These are phyloP conservation scores for Caerostris darwini DNA, from an alignment of 1,140 invertebrate genomes.

Conservation along the genomic window DNA sequence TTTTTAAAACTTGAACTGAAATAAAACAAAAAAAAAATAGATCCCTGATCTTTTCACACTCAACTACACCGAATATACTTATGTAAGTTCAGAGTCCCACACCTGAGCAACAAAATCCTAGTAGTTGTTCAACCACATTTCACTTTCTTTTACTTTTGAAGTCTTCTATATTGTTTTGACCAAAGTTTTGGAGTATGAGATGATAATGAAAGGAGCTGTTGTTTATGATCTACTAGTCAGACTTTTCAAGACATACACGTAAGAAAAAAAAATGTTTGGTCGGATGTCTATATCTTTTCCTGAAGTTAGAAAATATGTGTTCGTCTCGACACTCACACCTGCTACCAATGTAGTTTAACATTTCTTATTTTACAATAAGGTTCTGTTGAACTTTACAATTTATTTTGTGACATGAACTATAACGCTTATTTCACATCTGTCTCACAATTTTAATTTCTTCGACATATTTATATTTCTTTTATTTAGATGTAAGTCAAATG, in stretches of 20 bases:
- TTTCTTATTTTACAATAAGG: background rate
- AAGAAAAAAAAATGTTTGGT: slow-evolving; percentile 7
- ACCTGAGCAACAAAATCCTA: slow-evolving; percentile 56
- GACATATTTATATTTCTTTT: too few relatives aligned
- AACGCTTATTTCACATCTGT: background rate
- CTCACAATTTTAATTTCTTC: too few relatives aligned
- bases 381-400: background rate
- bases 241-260: background rate
- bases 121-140: slow-evolving; percentile 8
- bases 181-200: slow-evolving; percentile 72
- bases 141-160: slow-evolving; percentile 46
- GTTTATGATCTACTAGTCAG: slow-evolving; percentile 68
- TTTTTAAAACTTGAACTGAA: too few relatives aligned
- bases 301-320: slow-evolving; percentile 27
- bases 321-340: slow-evolving; percentile 31
- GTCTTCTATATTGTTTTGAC: slow-evolving; percentile 64
- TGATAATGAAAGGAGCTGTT: slow-evolving; percentile 66
- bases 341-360: slow-evolving; percentile 45
- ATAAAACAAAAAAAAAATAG: background rate
- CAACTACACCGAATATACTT: background rate
- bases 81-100: background rate
- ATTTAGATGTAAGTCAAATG: too few relatives aligned
- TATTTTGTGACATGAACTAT: background rate
- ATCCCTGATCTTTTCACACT: slow-evolving; percentile 8
- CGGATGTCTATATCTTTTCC: background rate